A percentile compares a stretch with the other conserved stretches of the same genome.
phyloP scores from a whole-genome alignment of 2,888 invertebrate genomes.

The Rhimphoctona megacephalus region DNA sequence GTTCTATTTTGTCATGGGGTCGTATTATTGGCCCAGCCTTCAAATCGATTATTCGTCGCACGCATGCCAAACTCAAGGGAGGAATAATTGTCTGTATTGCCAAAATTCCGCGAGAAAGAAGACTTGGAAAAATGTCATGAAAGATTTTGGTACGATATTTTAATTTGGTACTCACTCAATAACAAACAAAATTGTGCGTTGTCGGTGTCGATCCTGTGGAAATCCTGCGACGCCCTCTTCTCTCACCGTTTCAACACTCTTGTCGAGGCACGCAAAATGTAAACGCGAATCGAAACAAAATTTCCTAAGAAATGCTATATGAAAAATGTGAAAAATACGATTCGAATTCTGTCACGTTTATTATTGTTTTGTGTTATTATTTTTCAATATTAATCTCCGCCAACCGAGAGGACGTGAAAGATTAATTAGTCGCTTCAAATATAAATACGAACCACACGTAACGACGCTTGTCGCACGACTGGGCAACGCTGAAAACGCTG shows the following conservation, averaged over 20 bases:
- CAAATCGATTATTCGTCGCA: conserved; percentile 54
- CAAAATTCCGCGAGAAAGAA: neutral
- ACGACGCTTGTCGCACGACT: conserved; percentile 72
- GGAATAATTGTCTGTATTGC: neutral
- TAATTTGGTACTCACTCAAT: conserved; percentile 31
- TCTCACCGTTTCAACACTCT: conserved; percentile 41
- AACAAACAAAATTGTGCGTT: conserved; percentile 28
- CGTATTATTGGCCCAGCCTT: conserved; percentile 40
- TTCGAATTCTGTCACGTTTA: neutral
- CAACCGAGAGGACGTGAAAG: conserved; percentile 11
- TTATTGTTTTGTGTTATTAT: conserved; percentile 9
- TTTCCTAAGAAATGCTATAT: neutral
- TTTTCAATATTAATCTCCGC: neutral
- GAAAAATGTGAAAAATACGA: conserved; percentile 5
- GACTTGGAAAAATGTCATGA: neutral
- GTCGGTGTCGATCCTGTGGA: conserved; percentile 33
- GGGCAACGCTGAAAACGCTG: conserved; percentile 61
- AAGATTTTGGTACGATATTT: neutral
- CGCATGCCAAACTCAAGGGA: conserved; percentile 8
- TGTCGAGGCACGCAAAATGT: conserved; percentile 39
- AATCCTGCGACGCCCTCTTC: conserved; percentile 53
- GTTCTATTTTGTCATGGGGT: neutral
- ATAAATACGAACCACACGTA: conserved; percentile 64
- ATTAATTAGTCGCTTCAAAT: conserved; percentile 33
- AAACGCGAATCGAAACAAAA: conserved; percentile 31